Base-by-base conservation (phyloP, 2,888 invertebrate species). In the Temnothorax unifasciatus region DNA sequence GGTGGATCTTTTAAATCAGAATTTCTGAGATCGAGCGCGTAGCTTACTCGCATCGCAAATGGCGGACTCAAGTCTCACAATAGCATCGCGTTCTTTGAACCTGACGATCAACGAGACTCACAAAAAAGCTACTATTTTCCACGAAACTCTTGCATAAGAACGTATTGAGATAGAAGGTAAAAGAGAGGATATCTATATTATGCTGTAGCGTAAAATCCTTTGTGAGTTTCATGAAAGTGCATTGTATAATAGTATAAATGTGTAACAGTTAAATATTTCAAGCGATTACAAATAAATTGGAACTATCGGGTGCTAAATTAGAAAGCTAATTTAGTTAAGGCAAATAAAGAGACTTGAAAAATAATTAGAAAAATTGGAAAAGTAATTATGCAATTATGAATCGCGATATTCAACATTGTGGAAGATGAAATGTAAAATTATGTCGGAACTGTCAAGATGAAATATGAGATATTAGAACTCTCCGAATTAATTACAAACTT, bases 401-500 rank as follows among this genome's bases (percentile, higher is more conserved):
- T 41, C 64, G 38, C 25, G 21, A 66, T 54, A 41, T 66, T 66
- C n/a, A 77, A 29, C 41, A 25, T 54, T 66, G 25, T 15, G 47
- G 25, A 38, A 34, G 25, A 64, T 64, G 13, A 41, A 76, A 54
- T 41, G 25, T 38, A 38, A 50, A 41, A 15, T 25, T 25, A 64
- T 54, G 25, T 41, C 41, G 8, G n/a, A 25, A 66, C 18, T 41
- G 66, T 76, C 66, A 52, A 25, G 52, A 77, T 68, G 54, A 77
- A 54, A 77, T 77, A 41, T 29, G 54, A 77, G 54, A 68, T 68
- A 77, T 68, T 13, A 68, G 54, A 77, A 54, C 41, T 77, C 54
- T 25, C n/a, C 41, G 68, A 68, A 77, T 77, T 77, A 77, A 77
- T 77, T 68, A 77, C 54, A 41, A 77, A 77, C 68, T 77, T 77